A percentile compares a stretch with the other conserved stretches of the same genome.
Evolutionary conservation across 2,113 vertebrate genomes (phyloP).

Genomic region (Gopherus evgoodei): DNA sequence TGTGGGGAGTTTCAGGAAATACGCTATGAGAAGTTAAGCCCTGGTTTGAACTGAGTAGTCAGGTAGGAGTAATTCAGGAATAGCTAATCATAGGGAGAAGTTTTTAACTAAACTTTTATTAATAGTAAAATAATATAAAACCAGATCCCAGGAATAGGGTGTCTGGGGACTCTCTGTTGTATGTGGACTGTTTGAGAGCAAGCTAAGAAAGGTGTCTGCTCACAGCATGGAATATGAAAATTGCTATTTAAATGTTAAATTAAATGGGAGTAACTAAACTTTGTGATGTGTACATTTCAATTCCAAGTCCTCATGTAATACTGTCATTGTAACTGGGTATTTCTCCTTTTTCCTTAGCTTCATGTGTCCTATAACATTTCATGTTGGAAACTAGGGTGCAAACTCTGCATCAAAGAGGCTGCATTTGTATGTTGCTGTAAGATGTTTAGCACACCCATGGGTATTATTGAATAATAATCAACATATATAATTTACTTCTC

Average conservation of each 20-base stretch:
- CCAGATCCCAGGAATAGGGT: background rate
- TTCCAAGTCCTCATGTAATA: background rate
- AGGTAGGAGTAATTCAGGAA: background rate
- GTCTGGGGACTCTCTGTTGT: background rate
- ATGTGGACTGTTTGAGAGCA: background rate
- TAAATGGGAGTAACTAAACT: background rate
- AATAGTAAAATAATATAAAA: background rate
- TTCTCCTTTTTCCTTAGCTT: background rate
- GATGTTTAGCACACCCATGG: background rate
- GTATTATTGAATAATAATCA: constrained; percentile 25
- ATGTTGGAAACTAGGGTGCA: background rate
- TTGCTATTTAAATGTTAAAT: background rate
- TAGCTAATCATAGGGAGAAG: background rate
- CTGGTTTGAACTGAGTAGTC: background rate
- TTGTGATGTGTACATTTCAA: background rate
- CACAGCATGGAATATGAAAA: background rate
- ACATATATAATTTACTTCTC: constrained; percentile 29
- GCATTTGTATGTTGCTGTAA: background rate
- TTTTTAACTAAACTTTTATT: background rate
- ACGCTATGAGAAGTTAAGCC: too few relatives aligned
- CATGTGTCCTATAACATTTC: accelerated
- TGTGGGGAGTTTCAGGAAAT: too few relatives aligned
- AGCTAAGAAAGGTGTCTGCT: background rate
- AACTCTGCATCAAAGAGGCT: background rate
- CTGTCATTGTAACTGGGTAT: background rate